Evolutionary conservation across 2,888 invertebrate genomes (phyloP).

Genomic region (Melanostoma mellinum): DNA sequence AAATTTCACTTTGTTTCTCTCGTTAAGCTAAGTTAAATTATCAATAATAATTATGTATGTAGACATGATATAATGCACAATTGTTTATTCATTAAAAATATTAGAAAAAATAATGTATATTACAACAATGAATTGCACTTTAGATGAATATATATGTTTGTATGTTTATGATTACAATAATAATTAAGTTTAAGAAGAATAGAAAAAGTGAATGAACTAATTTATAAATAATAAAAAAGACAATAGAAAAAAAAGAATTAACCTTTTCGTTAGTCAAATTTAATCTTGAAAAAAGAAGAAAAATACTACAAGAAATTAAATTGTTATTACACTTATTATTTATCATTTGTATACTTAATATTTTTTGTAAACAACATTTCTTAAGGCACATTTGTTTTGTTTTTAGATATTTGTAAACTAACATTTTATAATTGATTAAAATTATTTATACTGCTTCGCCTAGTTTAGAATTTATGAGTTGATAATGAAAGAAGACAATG

Average conservation of each 20-base stretch:
- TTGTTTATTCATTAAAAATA: constrained; percentile 43
- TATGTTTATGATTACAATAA: constrained; percentile 6
- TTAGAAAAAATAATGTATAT: constrained; percentile 60
- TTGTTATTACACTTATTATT: constrained; percentile 27
- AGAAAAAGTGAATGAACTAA: constrained; percentile 53
- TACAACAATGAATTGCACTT: constrained; percentile 71
- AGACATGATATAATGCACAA: constrained; percentile 66
- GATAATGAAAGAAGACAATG: constrained; percentile 50
- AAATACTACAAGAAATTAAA: constrained; percentile 37
- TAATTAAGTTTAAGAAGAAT: constrained; percentile 28
- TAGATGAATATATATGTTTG: constrained; percentile 61
- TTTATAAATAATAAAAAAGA: constrained; percentile 61
- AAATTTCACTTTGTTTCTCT: constrained; percentile 48
- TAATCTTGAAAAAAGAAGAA: constrained; percentile 36
- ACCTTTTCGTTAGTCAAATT: constrained; percentile 23
- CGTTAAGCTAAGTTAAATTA: no score
- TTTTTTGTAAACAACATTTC: constrained; percentile 23
- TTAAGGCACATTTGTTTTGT: constrained; percentile 63
- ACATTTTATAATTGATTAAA: constrained; percentile 17
- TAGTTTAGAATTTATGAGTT: constrained; percentile 20
- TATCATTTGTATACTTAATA: constrained; percentile 28
- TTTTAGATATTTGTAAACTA: constrained; percentile 13
- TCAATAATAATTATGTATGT: not conserved
- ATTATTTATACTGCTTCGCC: constrained; percentile 22
- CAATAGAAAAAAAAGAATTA: constrained; percentile 6